Evolutionary conservation across 64 coral and sea anemone species (phyloP).

Genomic region (Dendrophyllia cribrosa): DNA sequence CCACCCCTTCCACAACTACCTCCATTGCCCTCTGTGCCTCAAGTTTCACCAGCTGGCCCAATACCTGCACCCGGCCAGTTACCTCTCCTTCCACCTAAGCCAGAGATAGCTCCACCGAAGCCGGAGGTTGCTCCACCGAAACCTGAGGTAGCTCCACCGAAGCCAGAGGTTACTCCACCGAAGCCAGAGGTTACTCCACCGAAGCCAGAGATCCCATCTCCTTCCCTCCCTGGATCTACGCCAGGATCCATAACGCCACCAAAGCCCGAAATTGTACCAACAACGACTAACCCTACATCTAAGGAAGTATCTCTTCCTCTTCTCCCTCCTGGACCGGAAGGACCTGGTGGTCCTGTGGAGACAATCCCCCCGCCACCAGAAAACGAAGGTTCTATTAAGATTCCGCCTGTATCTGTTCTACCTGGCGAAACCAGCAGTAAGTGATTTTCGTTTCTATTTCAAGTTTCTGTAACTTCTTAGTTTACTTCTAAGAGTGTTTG

Average conservation of each 20-base stretch:
- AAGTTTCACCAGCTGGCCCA: background rate
- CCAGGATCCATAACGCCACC: background rate
- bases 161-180: background rate
- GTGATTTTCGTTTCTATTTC: background rate
- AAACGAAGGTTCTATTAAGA: background rate
- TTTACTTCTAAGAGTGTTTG: no score
- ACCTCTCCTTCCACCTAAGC: background rate
- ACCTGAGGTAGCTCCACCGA: background rate
- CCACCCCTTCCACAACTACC: background rate
- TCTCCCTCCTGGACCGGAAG: background rate
- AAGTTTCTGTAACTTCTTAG: background rate
- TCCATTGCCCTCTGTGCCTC: background rate
- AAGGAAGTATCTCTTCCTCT: no score
- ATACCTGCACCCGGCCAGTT: background rate
- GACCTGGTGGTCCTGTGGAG: background rate
- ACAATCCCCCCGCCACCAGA: background rate
- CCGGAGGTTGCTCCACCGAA: background rate
- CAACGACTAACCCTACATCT: background rate
- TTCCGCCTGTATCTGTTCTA: background rate
- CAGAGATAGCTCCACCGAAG: background rate
- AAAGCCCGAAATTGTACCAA: slow-evolving; percentile 4
- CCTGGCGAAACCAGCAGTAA: background rate
- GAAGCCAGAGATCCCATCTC: background rate
- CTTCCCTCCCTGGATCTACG: background rate
- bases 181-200: slow-evolving; percentile 7